Conservation (phyloP, 2,797 vertebrate genomes). For the Jordanella pulchra region DNA sequence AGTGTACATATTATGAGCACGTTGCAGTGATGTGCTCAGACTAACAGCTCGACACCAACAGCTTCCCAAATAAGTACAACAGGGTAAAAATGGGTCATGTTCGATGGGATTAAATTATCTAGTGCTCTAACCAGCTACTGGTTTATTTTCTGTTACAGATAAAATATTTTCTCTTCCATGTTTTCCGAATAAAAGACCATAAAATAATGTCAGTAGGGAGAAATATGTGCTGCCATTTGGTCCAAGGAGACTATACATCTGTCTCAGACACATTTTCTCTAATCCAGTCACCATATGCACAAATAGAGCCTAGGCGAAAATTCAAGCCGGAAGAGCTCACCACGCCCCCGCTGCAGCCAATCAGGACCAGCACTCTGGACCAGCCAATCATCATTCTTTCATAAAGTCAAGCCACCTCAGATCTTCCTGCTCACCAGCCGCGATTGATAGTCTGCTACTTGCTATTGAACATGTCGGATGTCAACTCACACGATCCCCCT, state of each 20-base stretch:
- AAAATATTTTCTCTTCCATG: background rate
- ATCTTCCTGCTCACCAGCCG: too few relatives aligned
- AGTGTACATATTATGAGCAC: constrained; percentile 15
- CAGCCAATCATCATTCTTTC: too few relatives aligned
- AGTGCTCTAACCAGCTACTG: background rate
- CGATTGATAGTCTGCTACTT: too few relatives aligned
- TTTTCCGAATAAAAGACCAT: background rate
- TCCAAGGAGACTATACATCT: background rate
- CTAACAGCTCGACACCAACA: background rate
- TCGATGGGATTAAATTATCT: background rate
- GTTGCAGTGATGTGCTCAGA: constrained; percentile 9
- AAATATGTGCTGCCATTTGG: background rate
- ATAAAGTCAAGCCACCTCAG: too few relatives aligned
- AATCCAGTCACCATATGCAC: background rate
- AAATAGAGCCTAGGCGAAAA: too few relatives aligned
- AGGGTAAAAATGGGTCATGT: background rate
- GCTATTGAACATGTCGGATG: too few relatives aligned
- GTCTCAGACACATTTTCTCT: background rate
- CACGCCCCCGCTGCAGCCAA: too few relatives aligned
- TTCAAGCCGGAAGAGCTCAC: too few relatives aligned
- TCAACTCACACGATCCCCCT: too few relatives aligned
- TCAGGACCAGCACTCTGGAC: too few relatives aligned
- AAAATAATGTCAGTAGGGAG: background rate
- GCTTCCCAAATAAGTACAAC: background rate
- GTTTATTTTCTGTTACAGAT: background rate